Conservation (phyloP, 2,888 invertebrate genomes). For the Caenorhabditis sulstoni region DNA sequence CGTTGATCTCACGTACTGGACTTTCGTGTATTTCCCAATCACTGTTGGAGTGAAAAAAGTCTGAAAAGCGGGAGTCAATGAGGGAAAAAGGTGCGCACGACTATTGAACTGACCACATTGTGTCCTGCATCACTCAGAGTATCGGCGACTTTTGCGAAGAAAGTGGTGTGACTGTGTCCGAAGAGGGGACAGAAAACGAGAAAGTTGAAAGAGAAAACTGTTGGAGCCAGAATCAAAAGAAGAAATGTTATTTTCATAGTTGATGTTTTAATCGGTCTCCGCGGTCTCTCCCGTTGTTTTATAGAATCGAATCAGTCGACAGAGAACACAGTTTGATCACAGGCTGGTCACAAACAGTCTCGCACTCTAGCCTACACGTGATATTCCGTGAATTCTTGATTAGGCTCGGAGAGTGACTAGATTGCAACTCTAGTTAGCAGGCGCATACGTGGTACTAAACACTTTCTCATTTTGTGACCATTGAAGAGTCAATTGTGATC, state of each 20-base stretch:
- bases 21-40: constrained; percentile 10
- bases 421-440: too few relatives aligned
- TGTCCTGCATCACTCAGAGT: constrained; percentile 62
- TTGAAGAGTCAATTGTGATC: too few relatives aligned
- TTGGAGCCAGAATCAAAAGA: too few relatives aligned
- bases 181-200: constrained; percentile 57
- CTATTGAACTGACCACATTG: constrained; percentile 53
- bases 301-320: background rate
- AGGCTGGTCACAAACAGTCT: background rate
- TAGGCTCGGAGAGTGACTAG: too few relatives aligned
- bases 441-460: too few relatives aligned
- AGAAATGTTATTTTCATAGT: too few relatives aligned
- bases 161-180: constrained; percentile 60
- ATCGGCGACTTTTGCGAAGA: constrained; percentile 59
- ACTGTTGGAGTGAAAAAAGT: constrained; percentile 48
- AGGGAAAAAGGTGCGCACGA: too few relatives aligned
- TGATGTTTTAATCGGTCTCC: too few relatives aligned
- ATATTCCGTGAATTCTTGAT: background rate
- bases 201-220: constrained; percentile 6
- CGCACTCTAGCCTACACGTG: background rate
- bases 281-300: background rate
- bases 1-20: constrained; percentile 18
- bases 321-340: background rate
- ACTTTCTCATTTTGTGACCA: too few relatives aligned
- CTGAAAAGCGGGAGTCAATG: too few relatives aligned